phyloP scores from a whole-genome alignment of 2,888 invertebrate genomes.

The Baccha elongata region DNA sequence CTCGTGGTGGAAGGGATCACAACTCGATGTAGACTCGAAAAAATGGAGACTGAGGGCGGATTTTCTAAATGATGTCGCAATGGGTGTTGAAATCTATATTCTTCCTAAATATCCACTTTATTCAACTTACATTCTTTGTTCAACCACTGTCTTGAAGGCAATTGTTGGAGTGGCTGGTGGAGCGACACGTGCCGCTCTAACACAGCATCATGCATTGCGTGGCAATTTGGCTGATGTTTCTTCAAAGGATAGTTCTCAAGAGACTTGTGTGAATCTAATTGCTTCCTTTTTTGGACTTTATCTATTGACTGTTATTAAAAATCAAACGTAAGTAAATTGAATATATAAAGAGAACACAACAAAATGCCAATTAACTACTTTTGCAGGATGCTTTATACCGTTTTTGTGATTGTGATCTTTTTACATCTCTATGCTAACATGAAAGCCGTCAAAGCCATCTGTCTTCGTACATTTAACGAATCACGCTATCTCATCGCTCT shows the following conservation, averaged over 20 bases:
- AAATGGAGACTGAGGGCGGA: constrained; percentile 98
- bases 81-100: constrained; percentile 91
- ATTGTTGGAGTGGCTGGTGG: constrained; percentile 96
- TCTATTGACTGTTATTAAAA: constrained; percentile 87
- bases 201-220: constrained; percentile 94
- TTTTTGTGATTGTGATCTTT: constrained; percentile 89
- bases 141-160: constrained; percentile 90
- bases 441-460: constrained; percentile 91
- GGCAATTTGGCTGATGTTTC: constrained; percentile 96
- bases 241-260: constrained; percentile 98
- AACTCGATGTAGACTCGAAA: constrained; percentile 95
- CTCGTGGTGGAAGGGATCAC: constrained; percentile 94
- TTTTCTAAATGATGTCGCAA: constrained; percentile 94
- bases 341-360: neutral
- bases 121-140: constrained; percentile 87
- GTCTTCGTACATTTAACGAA: constrained; percentile 91
- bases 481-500: constrained; percentile 89
- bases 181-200: constrained; percentile 95
- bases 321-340: constrained; percentile 81
- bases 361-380: neutral
- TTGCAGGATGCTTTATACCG: constrained; percentile 87
- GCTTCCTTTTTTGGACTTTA: constrained; percentile 91
- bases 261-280: constrained; percentile 95
- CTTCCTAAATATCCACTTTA: constrained; percentile 87
- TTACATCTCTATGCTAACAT: constrained; percentile 95